Percentiles rank a stretch among this genome's conserved stretches.
Evolutionary conservation across 2,113 vertebrate species (phyloP).

Genomic region (Lamprotornis superbus): DNA sequence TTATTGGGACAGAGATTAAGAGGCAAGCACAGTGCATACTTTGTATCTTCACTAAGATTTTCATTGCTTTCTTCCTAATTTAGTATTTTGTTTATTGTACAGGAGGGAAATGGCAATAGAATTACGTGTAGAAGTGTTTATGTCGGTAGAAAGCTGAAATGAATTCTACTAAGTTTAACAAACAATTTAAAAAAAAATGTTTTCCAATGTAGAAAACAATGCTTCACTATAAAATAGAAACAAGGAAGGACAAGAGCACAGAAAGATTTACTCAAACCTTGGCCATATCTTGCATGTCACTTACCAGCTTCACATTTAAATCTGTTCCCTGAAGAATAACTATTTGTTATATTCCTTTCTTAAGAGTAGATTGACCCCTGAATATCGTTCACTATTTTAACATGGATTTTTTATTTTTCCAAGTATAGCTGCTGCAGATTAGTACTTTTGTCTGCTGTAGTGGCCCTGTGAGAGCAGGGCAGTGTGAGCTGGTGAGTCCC

Average conservation of each 20-base stretch:
- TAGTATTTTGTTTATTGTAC: neutral
- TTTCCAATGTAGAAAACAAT: neutral
- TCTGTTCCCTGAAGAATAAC: neutral
- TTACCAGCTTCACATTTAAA: neutral
- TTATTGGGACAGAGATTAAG: neutral
- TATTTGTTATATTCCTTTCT: neutral
- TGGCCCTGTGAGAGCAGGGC: neutral
- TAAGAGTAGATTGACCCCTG: neutral
- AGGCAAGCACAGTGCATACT: neutral
- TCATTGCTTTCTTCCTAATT: neutral
- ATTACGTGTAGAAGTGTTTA: neutral
- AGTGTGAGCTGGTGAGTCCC: neutral
- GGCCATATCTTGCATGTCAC: neutral
- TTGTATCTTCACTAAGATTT: neutral
- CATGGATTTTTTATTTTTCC: neutral
- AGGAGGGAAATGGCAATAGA: neutral
- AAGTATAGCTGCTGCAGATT: neutral
- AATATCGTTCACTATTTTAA: neutral
- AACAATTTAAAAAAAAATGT: accelerated
- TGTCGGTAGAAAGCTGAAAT: neutral
- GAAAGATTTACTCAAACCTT: neutral
- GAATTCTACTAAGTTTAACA: neutral
- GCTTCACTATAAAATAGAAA: neutral
- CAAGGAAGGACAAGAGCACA: neutral
- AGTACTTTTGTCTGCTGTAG: neutral